These are phyloP conservation scores for Scaptodrosophila latifasciaeformis DNA, from an alignment of 2,888 invertebrate species.

Conservation along the genomic window DNA sequence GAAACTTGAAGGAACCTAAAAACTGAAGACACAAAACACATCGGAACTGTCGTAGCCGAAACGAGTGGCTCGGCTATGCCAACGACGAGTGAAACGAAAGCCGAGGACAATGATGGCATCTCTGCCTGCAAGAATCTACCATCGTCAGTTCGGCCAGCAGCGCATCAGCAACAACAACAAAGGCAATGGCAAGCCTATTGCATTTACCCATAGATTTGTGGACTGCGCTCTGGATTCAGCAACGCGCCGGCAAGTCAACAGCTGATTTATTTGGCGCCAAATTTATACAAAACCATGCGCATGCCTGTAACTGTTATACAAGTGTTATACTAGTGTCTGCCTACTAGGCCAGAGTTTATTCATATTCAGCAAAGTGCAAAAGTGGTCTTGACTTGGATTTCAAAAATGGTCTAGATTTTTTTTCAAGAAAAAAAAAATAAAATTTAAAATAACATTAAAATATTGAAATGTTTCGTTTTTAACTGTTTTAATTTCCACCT, in stretches of 20 bases:
- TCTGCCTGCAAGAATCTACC: slow-evolving; percentile 54
- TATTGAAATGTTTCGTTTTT: slow-evolving; percentile 39
- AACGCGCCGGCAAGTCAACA: slow-evolving; percentile 33
- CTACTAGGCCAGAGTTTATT: not conserved
- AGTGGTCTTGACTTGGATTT: not conserved
- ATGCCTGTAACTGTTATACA: slow-evolving; percentile 46
- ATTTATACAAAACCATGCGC: slow-evolving; percentile 33
- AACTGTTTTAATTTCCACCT: no score
- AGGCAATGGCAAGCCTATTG: slow-evolving; percentile 25
- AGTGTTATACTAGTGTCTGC: not conserved
- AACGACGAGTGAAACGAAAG: slow-evolving; percentile 20
- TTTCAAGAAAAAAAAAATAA: not conserved
- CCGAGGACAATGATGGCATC: slow-evolving; percentile 61
- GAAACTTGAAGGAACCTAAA: slow-evolving; percentile 34
- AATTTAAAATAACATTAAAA: not conserved
- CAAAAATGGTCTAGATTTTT: not conserved
- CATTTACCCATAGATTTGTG: slow-evolving; percentile 43
- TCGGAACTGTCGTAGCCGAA: slow-evolving; percentile 13
- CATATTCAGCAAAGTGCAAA: not conserved
- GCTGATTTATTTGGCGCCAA: slow-evolving; percentile 62
- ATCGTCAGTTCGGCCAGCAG: slow-evolving; percentile 36
- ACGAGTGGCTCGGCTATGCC: slow-evolving; percentile 30
- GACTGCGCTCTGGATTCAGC: slow-evolving; percentile 31
- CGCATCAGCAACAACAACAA: slow-evolving; percentile 17
- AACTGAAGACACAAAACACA: slow-evolving; percentile 1